These are phyloP conservation scores for Pampus argenteus DNA, from an alignment of 2,797 vertebrate species.

Conservation along the genomic window DNA sequence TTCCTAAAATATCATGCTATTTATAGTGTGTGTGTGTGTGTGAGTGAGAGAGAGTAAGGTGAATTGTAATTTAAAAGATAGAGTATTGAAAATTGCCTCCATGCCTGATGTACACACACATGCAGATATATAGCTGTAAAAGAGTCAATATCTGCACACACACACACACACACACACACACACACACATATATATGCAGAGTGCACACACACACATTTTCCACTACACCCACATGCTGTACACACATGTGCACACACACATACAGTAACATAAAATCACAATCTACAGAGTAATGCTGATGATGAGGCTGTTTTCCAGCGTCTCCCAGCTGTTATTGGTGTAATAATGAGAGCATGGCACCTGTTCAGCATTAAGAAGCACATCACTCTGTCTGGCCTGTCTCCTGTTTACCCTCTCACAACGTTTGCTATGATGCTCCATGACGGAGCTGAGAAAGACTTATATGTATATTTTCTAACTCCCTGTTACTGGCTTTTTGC, in stretches of 20 bases:
- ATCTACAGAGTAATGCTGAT: slow-evolving; percentile 60
- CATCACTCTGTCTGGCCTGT: slow-evolving; percentile 75
- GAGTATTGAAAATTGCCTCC: slow-evolving; percentile 40
- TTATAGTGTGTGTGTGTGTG: neutral
- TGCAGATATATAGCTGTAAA: neutral
- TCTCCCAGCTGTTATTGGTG: slow-evolving; percentile 79
- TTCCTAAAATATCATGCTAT: slow-evolving; percentile 26
- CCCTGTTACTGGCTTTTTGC: slow-evolving; percentile 18
- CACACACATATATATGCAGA: neutral
- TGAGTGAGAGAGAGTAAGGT: neutral
- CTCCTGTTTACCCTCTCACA: slow-evolving; percentile 61
- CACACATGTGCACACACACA: neutral
- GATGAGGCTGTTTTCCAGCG: slow-evolving; percentile 76
- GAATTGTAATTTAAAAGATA: slow-evolving; percentile 28
- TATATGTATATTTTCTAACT: slow-evolving; percentile 11
- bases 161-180: neutral
- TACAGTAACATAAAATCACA: slow-evolving; percentile 24
- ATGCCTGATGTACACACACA: slow-evolving; percentile 7
- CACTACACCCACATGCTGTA: neutral
- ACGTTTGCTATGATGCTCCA: slow-evolving; percentile 47
- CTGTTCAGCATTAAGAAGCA: slow-evolving; percentile 78
- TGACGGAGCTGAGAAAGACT: slow-evolving; percentile 40
- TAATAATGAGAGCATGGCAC: slow-evolving; percentile 81
- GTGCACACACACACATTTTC: neutral
- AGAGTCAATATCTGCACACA: neutral